Conservation (phyloP, 1,140 invertebrate species). For the Sarcophaga peregrina region DNA sequence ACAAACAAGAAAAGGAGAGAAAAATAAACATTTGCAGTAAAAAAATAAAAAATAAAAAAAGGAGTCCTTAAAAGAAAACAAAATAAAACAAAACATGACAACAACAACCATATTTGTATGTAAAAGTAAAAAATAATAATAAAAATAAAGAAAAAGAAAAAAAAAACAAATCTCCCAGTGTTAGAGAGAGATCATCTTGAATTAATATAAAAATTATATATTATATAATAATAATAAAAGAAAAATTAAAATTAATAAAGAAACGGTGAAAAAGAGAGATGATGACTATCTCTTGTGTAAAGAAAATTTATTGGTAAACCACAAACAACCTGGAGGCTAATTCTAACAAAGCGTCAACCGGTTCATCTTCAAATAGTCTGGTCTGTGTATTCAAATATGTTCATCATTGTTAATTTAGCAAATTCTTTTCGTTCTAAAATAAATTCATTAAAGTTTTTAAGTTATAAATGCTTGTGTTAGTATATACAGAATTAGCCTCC, state of each 20-base stretch:
- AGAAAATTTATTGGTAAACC: too few relatives aligned
- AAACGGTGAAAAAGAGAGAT: slow-evolving; percentile 25
- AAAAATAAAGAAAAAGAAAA: not conserved
- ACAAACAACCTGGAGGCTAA: too few relatives aligned
- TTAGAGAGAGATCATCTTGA: slow-evolving; percentile 38
- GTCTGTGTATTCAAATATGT: too few relatives aligned
- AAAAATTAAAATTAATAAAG: slow-evolving; percentile 39
- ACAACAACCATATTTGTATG: slow-evolving; percentile 22
- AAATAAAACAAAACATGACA: too few relatives aligned
- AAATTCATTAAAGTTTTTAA: too few relatives aligned
- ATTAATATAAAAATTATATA: slow-evolving; percentile 40
- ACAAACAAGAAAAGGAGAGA: not conserved
- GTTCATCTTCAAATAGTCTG: too few relatives aligned
- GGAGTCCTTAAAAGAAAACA: slow-evolving; percentile 29
- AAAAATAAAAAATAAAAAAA: not conserved
- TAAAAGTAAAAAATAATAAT: slow-evolving; percentile 21
- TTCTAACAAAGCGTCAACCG: too few relatives aligned
- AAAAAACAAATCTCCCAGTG: slow-evolving; percentile 22
- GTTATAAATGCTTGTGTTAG: too few relatives aligned
- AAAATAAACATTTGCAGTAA: slow-evolving; percentile 9
- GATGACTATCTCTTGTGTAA: too few relatives aligned
- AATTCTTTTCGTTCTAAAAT: too few relatives aligned
- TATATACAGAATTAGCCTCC: too few relatives aligned
- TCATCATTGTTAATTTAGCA: too few relatives aligned
- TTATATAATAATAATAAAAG: not conserved